phyloP scores from a whole-genome alignment of 37 sponge, comb jelly and placozoan species.

The Ianthella basta region DNA sequence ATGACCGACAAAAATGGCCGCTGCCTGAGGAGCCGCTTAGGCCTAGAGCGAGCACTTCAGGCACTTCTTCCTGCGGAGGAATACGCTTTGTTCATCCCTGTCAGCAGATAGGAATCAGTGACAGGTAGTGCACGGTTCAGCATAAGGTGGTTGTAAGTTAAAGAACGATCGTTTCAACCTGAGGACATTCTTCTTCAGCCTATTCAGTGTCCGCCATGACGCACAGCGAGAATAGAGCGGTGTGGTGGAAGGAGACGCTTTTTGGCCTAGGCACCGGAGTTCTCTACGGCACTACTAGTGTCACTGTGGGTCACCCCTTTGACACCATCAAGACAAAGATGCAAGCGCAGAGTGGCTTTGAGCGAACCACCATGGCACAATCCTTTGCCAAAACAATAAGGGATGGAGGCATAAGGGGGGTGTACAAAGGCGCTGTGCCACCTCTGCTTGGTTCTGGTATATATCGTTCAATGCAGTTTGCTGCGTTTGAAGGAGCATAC shows the following conservation, averaged over 20 bases:
- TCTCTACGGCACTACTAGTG: conserved; percentile 98
- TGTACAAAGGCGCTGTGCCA: conserved; percentile 91
- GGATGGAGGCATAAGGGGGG: conserved; percentile 80
- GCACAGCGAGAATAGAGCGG: conserved; percentile 88
- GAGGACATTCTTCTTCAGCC: too few relatives aligned
- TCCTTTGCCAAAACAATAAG: conserved; percentile 80
- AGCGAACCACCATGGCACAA: conserved; percentile 73
- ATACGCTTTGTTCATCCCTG: neutral
- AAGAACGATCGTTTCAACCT: too few relatives aligned
- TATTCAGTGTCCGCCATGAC: conserved; percentile 66
- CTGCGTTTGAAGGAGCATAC: conserved; percentile 93
- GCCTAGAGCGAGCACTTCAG: too few relatives aligned
- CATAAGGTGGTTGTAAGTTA: too few relatives aligned
- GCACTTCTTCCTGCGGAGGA: too few relatives aligned
- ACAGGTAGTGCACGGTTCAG: too few relatives aligned
- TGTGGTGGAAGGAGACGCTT: conserved; percentile 92
- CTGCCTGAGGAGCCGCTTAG: too few relatives aligned
- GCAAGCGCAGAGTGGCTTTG: conserved; percentile 98
- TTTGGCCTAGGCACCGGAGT: conserved; percentile 92
- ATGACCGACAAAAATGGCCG: too few relatives aligned
- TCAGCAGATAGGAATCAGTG: too few relatives aligned
- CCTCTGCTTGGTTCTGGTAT: conserved; percentile 96
- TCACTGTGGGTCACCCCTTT: conserved; percentile 95
- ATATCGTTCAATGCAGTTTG: conserved; percentile 95
- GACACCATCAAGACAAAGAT: conserved; percentile 99